Percentiles rank a stretch among this genome's conserved stretches.
phyloP scores from a whole-genome alignment of 2,888 invertebrate genomes.

The Nymphalis urticae region DNA sequence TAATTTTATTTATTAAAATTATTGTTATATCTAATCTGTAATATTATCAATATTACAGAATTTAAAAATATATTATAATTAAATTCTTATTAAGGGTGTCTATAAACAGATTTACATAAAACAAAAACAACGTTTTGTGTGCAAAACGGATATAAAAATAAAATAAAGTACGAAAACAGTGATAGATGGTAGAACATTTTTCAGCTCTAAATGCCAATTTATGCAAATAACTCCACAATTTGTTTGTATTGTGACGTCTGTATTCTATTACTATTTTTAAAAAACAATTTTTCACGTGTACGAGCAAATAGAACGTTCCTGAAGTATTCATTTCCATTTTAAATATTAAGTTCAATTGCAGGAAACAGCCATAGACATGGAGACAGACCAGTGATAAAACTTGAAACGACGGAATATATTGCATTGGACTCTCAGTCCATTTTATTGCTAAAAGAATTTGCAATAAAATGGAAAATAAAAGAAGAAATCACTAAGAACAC shows the following conservation, averaged over 20 bases:
- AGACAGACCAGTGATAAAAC: slow-evolving; percentile 5
- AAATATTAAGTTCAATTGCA: slow-evolving; percentile 12
- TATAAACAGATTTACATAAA: too few species aligned
- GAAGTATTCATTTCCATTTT: not conserved
- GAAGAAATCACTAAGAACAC: not conserved
- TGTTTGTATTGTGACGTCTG: not conserved
- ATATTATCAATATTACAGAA: too few species aligned
- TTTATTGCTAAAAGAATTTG: slow-evolving; percentile 7
- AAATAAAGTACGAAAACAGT: not conserved
- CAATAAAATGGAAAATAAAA: slow-evolving; percentile 14
- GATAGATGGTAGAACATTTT: not conserved
- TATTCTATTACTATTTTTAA: not conserved
- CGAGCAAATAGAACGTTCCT: not conserved
- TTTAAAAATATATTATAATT: too few species aligned
- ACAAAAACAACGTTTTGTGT: not conserved
- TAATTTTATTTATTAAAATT: too few species aligned
- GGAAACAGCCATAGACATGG: not conserved
- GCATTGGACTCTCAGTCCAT: slow-evolving; percentile 3
- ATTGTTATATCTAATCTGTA: too few species aligned
- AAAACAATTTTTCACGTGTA: not conserved
- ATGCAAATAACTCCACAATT: not conserved
- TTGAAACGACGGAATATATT: slow-evolving; percentile 4
- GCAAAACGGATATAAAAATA: not conserved
- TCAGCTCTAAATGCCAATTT: not conserved
- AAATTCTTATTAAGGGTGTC: too few species aligned